phyloP scores from a whole-genome alignment of 2,888 invertebrate species.

The Deilephila porcellus region DNA sequence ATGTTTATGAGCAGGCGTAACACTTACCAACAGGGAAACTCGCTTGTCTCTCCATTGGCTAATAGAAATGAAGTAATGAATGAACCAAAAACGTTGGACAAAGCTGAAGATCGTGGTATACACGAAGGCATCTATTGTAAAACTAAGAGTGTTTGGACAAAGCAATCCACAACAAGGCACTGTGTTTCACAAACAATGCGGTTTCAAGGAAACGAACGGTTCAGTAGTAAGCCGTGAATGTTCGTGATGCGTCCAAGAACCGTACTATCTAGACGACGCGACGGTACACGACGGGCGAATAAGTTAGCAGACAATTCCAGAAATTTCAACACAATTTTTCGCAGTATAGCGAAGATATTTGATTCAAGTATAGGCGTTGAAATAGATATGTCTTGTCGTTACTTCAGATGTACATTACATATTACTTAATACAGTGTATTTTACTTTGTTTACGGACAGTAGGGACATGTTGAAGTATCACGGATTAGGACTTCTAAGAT shows the following conservation, averaged over 20 bases:
- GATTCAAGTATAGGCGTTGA: too few species aligned
- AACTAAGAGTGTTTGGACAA: conserved; percentile 54
- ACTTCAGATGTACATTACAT: too few species aligned
- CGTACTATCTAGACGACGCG: neutral
- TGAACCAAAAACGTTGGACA: neutral
- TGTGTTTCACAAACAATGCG: conserved; percentile 70
- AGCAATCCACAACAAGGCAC: conserved; percentile 63
- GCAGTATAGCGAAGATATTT: too few species aligned
- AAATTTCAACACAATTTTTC: too few species aligned
- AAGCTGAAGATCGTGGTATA: conserved; percentile 2
- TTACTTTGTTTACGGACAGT: too few species aligned
- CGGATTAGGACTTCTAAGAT: too few species aligned
- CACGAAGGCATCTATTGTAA: conserved; percentile 48
- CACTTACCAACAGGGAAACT: neutral
- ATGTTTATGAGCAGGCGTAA: neutral
- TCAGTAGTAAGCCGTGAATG: conserved; percentile 10
- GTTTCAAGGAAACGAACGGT: conserved; percentile 58
- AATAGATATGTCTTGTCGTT: too few species aligned
- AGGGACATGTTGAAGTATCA: too few species aligned
- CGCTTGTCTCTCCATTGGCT: neutral
- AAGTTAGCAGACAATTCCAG: too few species aligned
- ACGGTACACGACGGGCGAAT: neutral
- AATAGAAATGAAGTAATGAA: neutral
- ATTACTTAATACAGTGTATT: too few species aligned
- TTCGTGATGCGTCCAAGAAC: conserved; percentile 8